A percentile compares a stretch with the other conserved stretches of the same genome.
Evolutionary conservation across 1,140 invertebrate genomes (phyloP).

Genomic region (Oryzaephilus surinamensis): DNA sequence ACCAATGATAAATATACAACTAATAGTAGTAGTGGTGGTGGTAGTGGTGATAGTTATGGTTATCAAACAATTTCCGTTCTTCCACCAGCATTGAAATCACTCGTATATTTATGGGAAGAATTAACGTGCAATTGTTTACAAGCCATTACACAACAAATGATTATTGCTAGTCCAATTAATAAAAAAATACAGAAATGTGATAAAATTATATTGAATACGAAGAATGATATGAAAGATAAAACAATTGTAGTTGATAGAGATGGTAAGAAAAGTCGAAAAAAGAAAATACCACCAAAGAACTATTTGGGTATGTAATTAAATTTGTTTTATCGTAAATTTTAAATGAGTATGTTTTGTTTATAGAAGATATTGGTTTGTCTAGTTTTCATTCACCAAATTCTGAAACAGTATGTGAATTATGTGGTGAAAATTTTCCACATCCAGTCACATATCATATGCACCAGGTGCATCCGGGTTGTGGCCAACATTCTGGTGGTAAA

Average conservation of each 20-base stretch:
- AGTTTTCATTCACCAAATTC: slow-evolving; percentile 30
- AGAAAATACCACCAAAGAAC: slow-evolving; percentile 41
- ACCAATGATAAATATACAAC: slow-evolving; percentile 6
- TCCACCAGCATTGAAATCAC: slow-evolving; percentile 74
- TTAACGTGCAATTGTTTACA: slow-evolving; percentile 59
- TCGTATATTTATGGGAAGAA: slow-evolving; percentile 82
- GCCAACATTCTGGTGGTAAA: slow-evolving; percentile 71
- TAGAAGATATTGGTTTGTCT: slow-evolving; percentile 27
- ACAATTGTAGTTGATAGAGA: slow-evolving; percentile 40
- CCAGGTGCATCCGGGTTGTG: slow-evolving; percentile 80
- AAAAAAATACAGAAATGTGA: slow-evolving; percentile 38
- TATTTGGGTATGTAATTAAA: slow-evolving; percentile 36
- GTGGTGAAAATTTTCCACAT: slow-evolving; percentile 63
- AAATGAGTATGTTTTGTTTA: slow-evolving; percentile 7
- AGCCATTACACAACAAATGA: slow-evolving; percentile 49
- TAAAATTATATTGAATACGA: slow-evolving; percentile 33
- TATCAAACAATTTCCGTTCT: slow-evolving; percentile 58
- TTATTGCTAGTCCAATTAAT: slow-evolving; percentile 38
- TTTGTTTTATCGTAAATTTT: neutral
- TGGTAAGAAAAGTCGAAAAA: slow-evolving; percentile 43
- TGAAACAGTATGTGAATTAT: slow-evolving; percentile 76
- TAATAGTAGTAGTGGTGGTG: neutral
- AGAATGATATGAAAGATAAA: slow-evolving; percentile 35
- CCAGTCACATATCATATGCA: slow-evolving; percentile 89
- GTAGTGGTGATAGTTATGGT: slow-evolving; percentile 9